Conservation (phyloP, 1,140 invertebrate species). For the Cherax destructor region DNA sequence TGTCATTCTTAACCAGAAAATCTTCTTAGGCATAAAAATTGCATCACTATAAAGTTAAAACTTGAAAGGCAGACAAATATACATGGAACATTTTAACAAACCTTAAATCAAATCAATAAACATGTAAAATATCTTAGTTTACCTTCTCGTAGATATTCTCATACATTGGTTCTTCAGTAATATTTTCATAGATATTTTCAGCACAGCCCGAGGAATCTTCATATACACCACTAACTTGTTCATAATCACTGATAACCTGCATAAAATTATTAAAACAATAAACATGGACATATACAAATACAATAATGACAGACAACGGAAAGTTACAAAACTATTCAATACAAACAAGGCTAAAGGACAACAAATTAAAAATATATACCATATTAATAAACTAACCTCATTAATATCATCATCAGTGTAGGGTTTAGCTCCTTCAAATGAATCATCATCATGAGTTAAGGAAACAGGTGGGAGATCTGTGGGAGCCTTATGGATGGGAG, state of each 20-base stretch:
- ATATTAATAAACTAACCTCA: conserved; percentile 48
- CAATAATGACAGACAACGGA: neutral
- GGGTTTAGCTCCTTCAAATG: conserved; percentile 28
- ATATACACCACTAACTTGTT: conserved; percentile 30
- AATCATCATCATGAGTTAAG: conserved; percentile 35
- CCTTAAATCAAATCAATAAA: neutral
- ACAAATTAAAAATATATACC: neutral
- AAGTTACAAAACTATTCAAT: neutral
- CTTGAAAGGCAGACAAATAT: neutral
- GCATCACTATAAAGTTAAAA: too few relatives aligned
- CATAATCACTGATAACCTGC: conserved; percentile 65
- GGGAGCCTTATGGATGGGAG: conserved; percentile 37
- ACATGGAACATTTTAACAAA: neutral
- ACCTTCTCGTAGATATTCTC: conserved; percentile 68
- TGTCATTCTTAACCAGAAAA: too few relatives aligned
- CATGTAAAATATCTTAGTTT: neutral
- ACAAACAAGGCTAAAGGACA: neutral
- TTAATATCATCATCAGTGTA: conserved; percentile 66
- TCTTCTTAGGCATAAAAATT: too few relatives aligned
- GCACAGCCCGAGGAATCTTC: conserved; percentile 39
- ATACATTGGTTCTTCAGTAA: conserved; percentile 51
- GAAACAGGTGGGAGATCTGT: conserved; percentile 11
- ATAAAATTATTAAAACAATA: conserved; percentile 19
- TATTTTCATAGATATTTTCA: conserved; percentile 63
- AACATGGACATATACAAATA: neutral